Percentiles rank a stretch among this genome's conserved stretches.
Conservation (phyloP, 2,113 vertebrate species). For the Serinus canaria region DNA sequence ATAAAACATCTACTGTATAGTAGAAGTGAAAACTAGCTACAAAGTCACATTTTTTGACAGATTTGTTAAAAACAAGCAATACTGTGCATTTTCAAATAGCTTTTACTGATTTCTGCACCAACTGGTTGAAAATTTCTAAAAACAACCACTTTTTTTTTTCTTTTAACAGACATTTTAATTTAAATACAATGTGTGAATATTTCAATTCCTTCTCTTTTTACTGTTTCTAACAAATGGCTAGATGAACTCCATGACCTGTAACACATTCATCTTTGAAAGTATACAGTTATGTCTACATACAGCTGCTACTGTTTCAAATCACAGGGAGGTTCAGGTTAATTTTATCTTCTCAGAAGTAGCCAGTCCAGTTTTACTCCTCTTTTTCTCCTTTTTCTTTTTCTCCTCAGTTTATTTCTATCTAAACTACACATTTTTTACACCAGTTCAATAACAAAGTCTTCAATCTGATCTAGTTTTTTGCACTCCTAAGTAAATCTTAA, state of each 20-base stretch:
- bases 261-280: not conserved
- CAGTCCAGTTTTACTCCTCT: not conserved
- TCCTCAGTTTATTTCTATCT: constrained; percentile 5
- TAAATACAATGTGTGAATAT: constrained; percentile 11
- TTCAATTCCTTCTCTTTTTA: not conserved
- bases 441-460: constrained; percentile 19
- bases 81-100: not conserved
- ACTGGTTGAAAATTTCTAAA: not conserved
- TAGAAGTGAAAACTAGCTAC: not conserved
- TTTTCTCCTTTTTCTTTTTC: not conserved
- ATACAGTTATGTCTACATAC: not conserved
- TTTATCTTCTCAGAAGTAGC: constrained; percentile 13
- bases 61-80: not conserved
- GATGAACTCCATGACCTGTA: not conserved
- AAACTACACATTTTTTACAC: constrained; percentile 4
- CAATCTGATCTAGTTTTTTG: constrained; percentile 54
- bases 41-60: not conserved
- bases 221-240: not conserved
- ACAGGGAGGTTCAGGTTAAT: not conserved
- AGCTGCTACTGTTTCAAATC: not conserved
- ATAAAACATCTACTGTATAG: not conserved
- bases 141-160: not conserved
- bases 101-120: constrained; percentile 15
- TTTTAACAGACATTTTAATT: constrained; percentile 7
- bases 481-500: constrained; percentile 54